Evolutionary conservation across 1,140 invertebrate genomes (phyloP), one percentile per base, ranked within the genome.

Genomic region (Drosophila malerkotliana): DNA sequence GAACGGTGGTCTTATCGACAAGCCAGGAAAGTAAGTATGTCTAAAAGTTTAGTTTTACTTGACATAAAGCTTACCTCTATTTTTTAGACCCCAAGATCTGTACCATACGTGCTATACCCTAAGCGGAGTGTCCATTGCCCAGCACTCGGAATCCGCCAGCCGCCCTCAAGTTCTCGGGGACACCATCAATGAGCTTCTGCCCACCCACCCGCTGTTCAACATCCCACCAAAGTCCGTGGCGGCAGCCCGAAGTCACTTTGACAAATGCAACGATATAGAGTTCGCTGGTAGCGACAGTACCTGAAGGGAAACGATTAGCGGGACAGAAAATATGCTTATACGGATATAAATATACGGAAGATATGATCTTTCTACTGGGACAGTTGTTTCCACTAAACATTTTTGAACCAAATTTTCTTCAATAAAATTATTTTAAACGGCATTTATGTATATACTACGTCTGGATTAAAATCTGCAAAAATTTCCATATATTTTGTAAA

Each of bases 71-170:
- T 12, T 3, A 24, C 10, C 41, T 28, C 2, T 34, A 2, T 10
- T n/a, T 63, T 64, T 12, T 9, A 98, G 97, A 92, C 93, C 94
- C 54, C 93, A 95, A 75, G 99, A 99, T 93, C 95, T 97, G 60
- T 99, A 99, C 92, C 99, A 99, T 90, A 99, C 98, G 1, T 99
- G 98, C 92, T 99, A 99, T 90, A 96, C 96, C 2, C 92, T 99
- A 3, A 98, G 98, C 93, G 99, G 98, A n/a, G 92, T 99, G 15
- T 97, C 98, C 18, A 93, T 99, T 55, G 96, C 98, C 30, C 98
- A 99, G 92, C 96, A 98, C 93, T 96, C 95, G 45, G 92, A 93
- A 39, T 92, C 91, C 45, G 92, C 93, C 32, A 75, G 84, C 26
- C 78, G 93, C 53, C 92, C 91, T 71, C 92, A 90, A 91, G 93